phyloP scores from a whole-genome alignment of 2,888 invertebrate genomes.

The Patella depressa region DNA sequence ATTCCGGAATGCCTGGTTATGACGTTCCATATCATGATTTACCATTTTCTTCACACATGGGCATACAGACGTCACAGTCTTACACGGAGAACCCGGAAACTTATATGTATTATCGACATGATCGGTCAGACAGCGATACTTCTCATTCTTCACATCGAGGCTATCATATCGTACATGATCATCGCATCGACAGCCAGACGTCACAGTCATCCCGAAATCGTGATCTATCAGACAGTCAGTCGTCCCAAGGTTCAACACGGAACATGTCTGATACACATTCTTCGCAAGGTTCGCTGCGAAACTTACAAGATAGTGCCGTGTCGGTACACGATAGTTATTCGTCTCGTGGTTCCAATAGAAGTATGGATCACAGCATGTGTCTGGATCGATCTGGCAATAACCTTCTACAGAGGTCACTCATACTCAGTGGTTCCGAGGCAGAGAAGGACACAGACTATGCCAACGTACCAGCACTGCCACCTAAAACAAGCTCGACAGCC shows the following conservation, averaged over 20 bases:
- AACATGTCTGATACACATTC: constrained; percentile 68
- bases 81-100: constrained; percentile 36
- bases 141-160: constrained; percentile 66
- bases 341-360: constrained; percentile 48
- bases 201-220: constrained; percentile 57
- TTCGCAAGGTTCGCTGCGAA: constrained; percentile 65
- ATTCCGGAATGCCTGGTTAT: constrained; percentile 26
- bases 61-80: constrained; percentile 58
- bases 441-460: constrained; percentile 67
- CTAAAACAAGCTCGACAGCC: constrained; percentile 14
- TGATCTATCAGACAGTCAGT: constrained; percentile 68
- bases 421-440: constrained; percentile 24
- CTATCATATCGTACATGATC: constrained; percentile 40
- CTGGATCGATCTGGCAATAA: constrained; percentile 43
- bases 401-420: constrained; percentile 42
- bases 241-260: constrained; percentile 75
- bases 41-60: constrained; percentile 40
- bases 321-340: constrained; percentile 59
- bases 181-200: constrained; percentile 53
- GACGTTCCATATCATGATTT: constrained; percentile 39
- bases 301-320: constrained; percentile 57
- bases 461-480: constrained; percentile 49
- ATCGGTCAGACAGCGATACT: constrained; percentile 68
- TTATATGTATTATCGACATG: constrained; percentile 52
- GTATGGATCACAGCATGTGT: constrained; percentile 29